Evolutionary conservation across 2,888 invertebrate species (phyloP).

Genomic region (Strigamia maritima): DNA sequence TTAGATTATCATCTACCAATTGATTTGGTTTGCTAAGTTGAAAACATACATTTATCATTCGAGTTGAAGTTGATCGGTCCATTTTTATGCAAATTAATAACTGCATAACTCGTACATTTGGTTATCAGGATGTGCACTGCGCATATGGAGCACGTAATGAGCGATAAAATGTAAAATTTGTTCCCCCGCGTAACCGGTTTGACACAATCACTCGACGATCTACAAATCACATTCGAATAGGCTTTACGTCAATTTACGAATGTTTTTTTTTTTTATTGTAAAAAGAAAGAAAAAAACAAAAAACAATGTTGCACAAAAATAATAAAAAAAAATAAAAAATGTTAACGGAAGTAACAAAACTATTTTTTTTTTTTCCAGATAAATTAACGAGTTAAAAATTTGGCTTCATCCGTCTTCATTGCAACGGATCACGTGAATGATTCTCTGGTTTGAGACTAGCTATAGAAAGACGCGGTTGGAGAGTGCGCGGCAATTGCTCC

Average conservation of each 20-base stretch:
- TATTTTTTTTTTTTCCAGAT: not conserved
- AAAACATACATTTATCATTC: conserved; percentile 1
- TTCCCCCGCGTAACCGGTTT: conserved; percentile 3
- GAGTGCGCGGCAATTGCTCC: conserved; percentile 13
- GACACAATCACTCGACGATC: not conserved
- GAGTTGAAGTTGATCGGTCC: conserved; percentile 1
- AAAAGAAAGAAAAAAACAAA: not conserved
- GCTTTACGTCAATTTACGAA: not conserved
- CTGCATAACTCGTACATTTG: conserved; percentile 12
- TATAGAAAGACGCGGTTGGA: not conserved
- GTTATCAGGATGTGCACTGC: conserved; percentile 19
- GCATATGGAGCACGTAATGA: conserved; percentile 29
- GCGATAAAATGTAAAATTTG: conserved; percentile 27
- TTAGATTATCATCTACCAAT: not conserved
- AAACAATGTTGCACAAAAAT: not conserved
- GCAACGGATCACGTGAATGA: not conserved
- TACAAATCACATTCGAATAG: conserved; percentile 1
- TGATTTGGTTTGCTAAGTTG: conserved; percentile 15
- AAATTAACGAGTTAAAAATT: not conserved
- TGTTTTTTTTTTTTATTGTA: not conserved
- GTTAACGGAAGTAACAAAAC: not conserved
- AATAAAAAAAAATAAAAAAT: not conserved
- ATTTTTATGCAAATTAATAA: conserved; percentile 27
- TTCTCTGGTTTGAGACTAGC: not conserved
- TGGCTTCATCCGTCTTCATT: not conserved